A percentile compares a stretch with the other conserved stretches of the same genome.
Evolutionary conservation across 92 coral and sea anemone species (phyloP).

Genomic region (Palythoa heliodiscus): DNA sequence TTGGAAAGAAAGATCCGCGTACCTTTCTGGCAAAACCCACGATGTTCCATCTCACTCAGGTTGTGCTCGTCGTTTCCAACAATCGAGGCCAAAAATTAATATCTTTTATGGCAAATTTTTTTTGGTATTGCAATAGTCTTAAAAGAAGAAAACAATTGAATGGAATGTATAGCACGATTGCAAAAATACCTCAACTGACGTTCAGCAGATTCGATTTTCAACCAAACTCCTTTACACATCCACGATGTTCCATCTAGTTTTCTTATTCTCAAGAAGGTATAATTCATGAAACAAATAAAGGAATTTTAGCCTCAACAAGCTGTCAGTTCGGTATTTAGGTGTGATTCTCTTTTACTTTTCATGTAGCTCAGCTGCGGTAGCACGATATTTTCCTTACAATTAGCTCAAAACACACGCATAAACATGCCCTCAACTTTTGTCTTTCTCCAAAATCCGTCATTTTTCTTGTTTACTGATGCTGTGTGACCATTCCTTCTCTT

Average conservation of each 20-base stretch:
- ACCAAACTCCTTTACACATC: slow-evolving; percentile 4
- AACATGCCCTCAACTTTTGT: background rate
- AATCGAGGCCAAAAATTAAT: slow-evolving; percentile 12
- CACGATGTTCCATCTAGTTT: slow-evolving; percentile 22
- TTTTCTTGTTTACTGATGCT: background rate
- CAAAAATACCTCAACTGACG: slow-evolving; percentile 12
- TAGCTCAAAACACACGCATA: background rate
- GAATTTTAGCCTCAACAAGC: background rate
- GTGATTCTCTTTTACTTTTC: background rate
- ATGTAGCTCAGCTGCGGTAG: background rate
- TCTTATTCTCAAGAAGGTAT: slow-evolving; percentile 11
- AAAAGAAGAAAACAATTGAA: background rate
- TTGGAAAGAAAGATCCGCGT: background rate
- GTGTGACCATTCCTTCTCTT: background rate
- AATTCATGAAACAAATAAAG: slow-evolving; percentile 19
- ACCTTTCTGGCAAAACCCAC: slow-evolving; percentile 19
- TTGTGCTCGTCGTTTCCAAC: slow-evolving; percentile 23
- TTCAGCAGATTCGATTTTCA: slow-evolving; percentile 28
- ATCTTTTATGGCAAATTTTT: background rate
- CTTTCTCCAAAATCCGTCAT: slow-evolving; percentile 10
- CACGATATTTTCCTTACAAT: background rate
- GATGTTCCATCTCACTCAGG: slow-evolving; percentile 6
- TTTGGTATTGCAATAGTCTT: slow-evolving; percentile 4
- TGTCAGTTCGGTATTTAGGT: slow-evolving; percentile 15
- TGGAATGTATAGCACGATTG: slow-evolving; percentile 10